Base-by-base conservation (phyloP, 2,888 invertebrate species). In the Blera fallax region DNA sequence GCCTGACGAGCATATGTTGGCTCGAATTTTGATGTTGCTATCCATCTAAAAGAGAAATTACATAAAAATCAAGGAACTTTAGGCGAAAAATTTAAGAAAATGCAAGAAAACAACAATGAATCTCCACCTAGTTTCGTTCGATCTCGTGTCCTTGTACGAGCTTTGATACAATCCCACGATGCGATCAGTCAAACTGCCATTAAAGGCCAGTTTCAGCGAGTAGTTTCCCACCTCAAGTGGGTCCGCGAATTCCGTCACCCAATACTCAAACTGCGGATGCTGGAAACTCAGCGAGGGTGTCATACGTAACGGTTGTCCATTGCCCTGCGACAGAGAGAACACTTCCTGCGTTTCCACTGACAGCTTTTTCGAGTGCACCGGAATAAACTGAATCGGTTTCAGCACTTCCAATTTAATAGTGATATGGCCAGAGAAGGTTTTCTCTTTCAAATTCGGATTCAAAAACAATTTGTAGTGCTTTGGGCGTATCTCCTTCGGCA, bases 21-120 rank as follows among this genome's bases (percentile, higher is more conserved):
- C 91, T 99, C 97, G 90, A 99, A 98, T 92, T 99, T 98, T 10
- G 98, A 96, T 0, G 97, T 97, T 4, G 97, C 97, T 90, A 98
- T 95, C 78, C 93, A 93, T 89, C 97, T 97, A 90, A 37, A 93
- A 94, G 80, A 58, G 52, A 43, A 84, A 87, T 78, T 32, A 80
- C 3, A 64, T 3, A 11, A 7, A 2, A 43, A 2, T 45, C n/a
- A 62, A 29, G 1, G 0, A 40, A 50, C 16, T 2, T 8, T 11
- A 10, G 1, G n/a, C 14, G 11, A 0, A 11, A 37, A 48, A 32
- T 1, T 10, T 3, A 45, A 10, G n/a, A 34, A 65, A 58, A 32
- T 18, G n/a, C 52, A 64, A 50, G 18, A 48, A 52, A 64, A 45
- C 18, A 56, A 8, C 32, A 27, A 32, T 27, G 32, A 69, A 40